phyloP scores from a whole-genome alignment of 2,113 vertebrate genomes.

The Epinephelus moara region DNA sequence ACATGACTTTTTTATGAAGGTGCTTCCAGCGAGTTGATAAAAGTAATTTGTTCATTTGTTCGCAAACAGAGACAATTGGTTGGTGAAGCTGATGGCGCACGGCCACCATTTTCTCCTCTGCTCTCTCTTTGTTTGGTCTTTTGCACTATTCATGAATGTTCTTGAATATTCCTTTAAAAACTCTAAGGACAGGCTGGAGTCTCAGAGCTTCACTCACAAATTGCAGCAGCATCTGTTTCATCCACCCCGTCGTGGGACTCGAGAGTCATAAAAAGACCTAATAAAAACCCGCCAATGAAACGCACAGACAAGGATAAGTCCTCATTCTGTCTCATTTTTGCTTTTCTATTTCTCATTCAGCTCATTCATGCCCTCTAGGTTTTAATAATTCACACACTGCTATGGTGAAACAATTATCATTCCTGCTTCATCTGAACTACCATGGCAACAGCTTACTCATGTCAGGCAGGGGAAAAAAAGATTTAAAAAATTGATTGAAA shows the following conservation, averaged over 20 bases:
- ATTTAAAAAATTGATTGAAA: constrained; percentile 32
- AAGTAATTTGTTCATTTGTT: neutral
- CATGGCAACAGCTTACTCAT: constrained; percentile 76
- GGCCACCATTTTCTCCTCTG: constrained; percentile 2
- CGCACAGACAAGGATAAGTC: constrained; percentile 13
- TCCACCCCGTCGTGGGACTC: neutral
- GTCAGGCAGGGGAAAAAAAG: constrained; percentile 1
- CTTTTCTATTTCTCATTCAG: constrained; percentile 46
- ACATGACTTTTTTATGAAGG: neutral
- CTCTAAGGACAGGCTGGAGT: constrained; percentile 35
- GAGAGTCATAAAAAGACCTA: constrained; percentile 24
- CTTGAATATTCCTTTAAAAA: constrained; percentile 59
- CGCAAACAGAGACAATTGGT: constrained; percentile 12
- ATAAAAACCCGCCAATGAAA: constrained; percentile 47
- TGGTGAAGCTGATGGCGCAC: neutral
- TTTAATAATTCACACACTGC: constrained; percentile 77
- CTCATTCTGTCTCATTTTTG: constrained; percentile 56
- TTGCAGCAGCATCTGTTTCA: constrained; percentile 28
- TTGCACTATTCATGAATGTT: constrained; percentile 64
- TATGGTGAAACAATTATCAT: constrained; percentile 72
- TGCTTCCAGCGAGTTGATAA: neutral
- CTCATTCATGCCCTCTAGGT: constrained; percentile 59
- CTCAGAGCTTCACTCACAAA: constrained; percentile 30
- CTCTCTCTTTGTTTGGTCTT: constrained; percentile 50
- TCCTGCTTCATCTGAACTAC: constrained; percentile 71